Evolutionary conservation across 2,113 vertebrate species (phyloP), one percentile per base, ranked within the genome.

Genomic region (Octodon degus): DNA sequence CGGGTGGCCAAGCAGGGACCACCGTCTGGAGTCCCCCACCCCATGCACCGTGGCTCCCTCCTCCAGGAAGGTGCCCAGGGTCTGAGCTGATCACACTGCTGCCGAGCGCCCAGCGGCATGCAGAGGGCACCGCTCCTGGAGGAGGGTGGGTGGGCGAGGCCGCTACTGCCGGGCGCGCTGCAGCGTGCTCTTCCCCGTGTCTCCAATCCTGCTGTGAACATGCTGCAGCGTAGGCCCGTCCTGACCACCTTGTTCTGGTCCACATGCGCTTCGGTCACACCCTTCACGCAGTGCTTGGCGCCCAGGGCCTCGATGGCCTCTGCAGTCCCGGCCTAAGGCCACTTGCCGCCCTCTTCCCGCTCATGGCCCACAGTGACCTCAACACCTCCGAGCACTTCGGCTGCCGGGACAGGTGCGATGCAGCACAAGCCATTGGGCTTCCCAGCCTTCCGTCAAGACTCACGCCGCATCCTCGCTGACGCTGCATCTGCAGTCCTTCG

Each of bases 351-450:
- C 91, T 99, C 98, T 67, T 99, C 99, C 80, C 99, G 98, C 95
- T 99, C 99, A 0, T 99, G 99, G 63, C 99, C 99, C 98, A 99
- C 99, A 0, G 99, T 99, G 37, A 99, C 99, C 97, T 99, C 99
- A 24, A 99, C 98, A 3, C 98, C 98, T 6, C 97, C 97, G 50
- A 99, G 98, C 86, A 99, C 99, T 90, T 98, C 99, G 68, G 99
- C 99, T 0, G 98, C 99, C 34, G 99, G 95, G 79, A 99, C 98
- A 0, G 99, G 99, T 20, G 99, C 98, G 32, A 99, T 99, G 93
- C 99, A 99, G 98, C 99, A 99, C 89, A 99, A 60, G 62, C 99
- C 99, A n/a, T 99, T 98, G 40, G 99, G 99, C 97, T 99, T 99
- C 90, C 98, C 98, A 0, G 99, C 98, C 87, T 97, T 99, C 99